phyloP scores from a whole-genome alignment of 2,113 vertebrate genomes.

The Alethe diademata region DNA sequence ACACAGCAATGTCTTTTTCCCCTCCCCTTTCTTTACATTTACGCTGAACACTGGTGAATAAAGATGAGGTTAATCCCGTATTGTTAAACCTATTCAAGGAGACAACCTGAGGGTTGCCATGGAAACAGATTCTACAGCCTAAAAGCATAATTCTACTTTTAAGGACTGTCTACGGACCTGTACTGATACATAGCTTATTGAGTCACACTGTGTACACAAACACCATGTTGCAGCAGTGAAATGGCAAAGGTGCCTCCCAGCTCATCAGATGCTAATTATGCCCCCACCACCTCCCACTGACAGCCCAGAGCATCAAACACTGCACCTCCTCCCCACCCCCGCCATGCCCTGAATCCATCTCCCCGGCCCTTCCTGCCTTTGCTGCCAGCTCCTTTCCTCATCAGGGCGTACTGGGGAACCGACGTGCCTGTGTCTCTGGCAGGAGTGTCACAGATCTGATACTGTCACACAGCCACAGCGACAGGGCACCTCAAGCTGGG shows the following conservation, averaged over 20 bases:
- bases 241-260: neutral
- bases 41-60: neutral
- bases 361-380: neutral
- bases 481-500: neutral
- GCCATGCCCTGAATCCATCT: neutral
- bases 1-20: neutral
- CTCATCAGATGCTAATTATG: neutral
- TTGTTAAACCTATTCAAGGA: conserved; percentile 40
- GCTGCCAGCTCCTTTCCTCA: neutral
- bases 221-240: neutral
- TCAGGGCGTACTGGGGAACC: fast-evolving
- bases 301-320: neutral
- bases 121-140: conserved; percentile 48
- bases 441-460: neutral
- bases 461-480: neutral
- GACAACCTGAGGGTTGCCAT: conserved; percentile 56
- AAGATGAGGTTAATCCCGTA: conserved; percentile 54
- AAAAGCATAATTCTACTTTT: neutral
- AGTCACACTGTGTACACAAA: neutral
- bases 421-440: neutral
- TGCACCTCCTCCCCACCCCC: neutral
- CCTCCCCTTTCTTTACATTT: neutral
- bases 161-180: neutral
- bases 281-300: neutral
- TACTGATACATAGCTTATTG: neutral